Percentiles rank a stretch among this genome's conserved stretches.
Evolutionary conservation across 2,888 invertebrate species (phyloP).

Genomic region (Agapetus fuscipes): DNA sequence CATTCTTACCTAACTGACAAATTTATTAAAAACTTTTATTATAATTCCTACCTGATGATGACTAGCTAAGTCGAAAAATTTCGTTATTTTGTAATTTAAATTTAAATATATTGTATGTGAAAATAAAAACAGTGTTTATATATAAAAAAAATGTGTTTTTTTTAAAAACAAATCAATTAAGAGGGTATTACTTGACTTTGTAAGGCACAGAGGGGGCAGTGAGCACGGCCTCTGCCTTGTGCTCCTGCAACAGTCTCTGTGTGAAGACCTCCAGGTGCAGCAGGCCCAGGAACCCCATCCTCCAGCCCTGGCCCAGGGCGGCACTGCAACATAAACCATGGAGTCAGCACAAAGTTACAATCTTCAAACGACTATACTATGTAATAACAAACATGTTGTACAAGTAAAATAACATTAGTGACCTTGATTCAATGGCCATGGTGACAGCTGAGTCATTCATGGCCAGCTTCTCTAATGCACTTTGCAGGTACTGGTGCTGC

Average conservation of each 20-base stretch:
- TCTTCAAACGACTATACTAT: background rate
- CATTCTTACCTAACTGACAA: no score
- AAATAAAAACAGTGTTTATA: background rate
- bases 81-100: no score
- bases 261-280: slow-evolving; percentile 84
- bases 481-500: slow-evolving; percentile 61
- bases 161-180: background rate
- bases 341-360: slow-evolving; percentile 1
- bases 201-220: slow-evolving; percentile 84
- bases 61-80: no score
- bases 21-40: no score
- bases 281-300: slow-evolving; percentile 77
- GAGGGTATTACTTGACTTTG: slow-evolving; percentile 43
- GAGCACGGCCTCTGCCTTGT: slow-evolving; percentile 69
- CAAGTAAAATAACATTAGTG: slow-evolving; percentile 17
- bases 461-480: slow-evolving; percentile 83
- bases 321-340: slow-evolving; percentile 43
- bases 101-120: background rate
- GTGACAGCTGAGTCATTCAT: slow-evolving; percentile 91
- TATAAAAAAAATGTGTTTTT: background rate
- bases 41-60: no score
- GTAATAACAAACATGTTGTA: slow-evolving; percentile 4
- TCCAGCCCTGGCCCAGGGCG: slow-evolving; percentile 82
- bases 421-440: slow-evolving; percentile 75
- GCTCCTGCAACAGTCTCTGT: slow-evolving; percentile 76